A percentile compares a stretch with the other conserved stretches of the same genome.
Conservation (phyloP, 1,140 invertebrate species). For the Meloidogyne hapla region DNA sequence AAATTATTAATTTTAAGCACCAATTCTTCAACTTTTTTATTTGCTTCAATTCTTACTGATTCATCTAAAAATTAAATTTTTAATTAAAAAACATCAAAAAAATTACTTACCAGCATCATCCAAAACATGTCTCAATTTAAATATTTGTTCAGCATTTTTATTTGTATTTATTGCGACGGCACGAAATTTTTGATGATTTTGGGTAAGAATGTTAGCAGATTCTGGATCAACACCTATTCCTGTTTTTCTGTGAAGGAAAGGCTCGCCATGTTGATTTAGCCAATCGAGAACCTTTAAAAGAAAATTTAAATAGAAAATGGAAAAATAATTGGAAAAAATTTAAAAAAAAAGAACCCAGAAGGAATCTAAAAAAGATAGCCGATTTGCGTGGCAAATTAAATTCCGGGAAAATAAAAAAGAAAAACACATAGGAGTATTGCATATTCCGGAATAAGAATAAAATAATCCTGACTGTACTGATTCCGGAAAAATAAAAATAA, state of each 20-base stretch:
- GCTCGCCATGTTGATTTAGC: constrained; percentile 97
- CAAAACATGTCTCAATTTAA: constrained; percentile 64
- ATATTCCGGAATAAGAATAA: too few species aligned
- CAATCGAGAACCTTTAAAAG: constrained; percentile 82
- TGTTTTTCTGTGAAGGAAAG: constrained; percentile 91
- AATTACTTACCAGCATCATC: constrained; percentile 31
- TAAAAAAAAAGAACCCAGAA: not conserved
- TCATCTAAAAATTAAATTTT: constrained; percentile 13
- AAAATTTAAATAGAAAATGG: not conserved
- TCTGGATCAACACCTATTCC: constrained; percentile 82
- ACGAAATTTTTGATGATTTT: constrained; percentile 54
- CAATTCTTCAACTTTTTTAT: constrained; percentile 28
- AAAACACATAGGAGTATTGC: too few species aligned
- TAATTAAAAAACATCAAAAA: too few species aligned
- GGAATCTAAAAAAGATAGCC: too few species aligned
- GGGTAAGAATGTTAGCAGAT: constrained; percentile 16
- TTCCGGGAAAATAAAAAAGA: too few species aligned
- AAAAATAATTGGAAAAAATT: not conserved
- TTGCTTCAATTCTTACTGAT: constrained; percentile 14
- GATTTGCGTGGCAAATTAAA: too few species aligned
- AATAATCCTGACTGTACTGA: too few species aligned
- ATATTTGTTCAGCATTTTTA: constrained; percentile 93
- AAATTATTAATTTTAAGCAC: constrained; percentile 34
- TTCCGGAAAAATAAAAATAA: too few species aligned
- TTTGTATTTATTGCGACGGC: constrained; percentile 78